phyloP scores from a whole-genome alignment of 1,140 invertebrate species.

The Telenomus remus region DNA sequence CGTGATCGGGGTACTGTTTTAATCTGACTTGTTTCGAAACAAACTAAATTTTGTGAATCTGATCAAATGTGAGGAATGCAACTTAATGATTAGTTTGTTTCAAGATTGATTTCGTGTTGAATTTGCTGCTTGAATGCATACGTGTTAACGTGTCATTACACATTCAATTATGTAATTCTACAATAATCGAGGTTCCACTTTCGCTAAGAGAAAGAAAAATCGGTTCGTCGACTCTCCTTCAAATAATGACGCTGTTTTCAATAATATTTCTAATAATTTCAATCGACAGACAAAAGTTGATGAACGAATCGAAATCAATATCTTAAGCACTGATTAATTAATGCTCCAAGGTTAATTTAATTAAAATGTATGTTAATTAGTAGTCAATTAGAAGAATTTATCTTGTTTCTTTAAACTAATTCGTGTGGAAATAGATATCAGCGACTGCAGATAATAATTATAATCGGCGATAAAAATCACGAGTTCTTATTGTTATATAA shows the following conservation, averaged over 20 bases:
- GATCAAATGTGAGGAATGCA: constrained; percentile 28
- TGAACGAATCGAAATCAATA: too few species aligned
- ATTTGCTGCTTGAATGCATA: constrained; percentile 36
- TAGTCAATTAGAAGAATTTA: constrained; percentile 12
- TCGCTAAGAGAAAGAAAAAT: constrained; percentile 3
- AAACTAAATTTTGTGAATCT: constrained; percentile 44
- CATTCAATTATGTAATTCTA: constrained; percentile 28
- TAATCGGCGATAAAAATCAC: constrained; percentile 13
- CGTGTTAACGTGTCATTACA: constrained; percentile 39
- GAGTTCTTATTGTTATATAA: constrained; percentile 9
- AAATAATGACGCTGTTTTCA: constrained; percentile 3
- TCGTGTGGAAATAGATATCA: constrained; percentile 11
- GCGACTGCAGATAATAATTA: constrained; percentile 13
- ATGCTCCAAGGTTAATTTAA: too few species aligned
- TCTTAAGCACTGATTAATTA: too few species aligned
- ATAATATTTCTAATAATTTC: constrained; percentile 11
- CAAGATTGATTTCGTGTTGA: constrained; percentile 27
- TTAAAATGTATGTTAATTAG: constrained; percentile 12
- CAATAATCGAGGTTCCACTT: constrained; percentile 19
- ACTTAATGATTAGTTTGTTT: constrained; percentile 43
- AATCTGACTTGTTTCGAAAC: constrained; percentile 39
- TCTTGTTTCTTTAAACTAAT: constrained; percentile 25
- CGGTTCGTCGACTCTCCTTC: background rate
- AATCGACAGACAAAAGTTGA: constrained; percentile 7
- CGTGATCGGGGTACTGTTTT: constrained; percentile 37